phyloP scores from a whole-genome alignment of 2,797 vertebrate genomes.

The Huso huso region DNA sequence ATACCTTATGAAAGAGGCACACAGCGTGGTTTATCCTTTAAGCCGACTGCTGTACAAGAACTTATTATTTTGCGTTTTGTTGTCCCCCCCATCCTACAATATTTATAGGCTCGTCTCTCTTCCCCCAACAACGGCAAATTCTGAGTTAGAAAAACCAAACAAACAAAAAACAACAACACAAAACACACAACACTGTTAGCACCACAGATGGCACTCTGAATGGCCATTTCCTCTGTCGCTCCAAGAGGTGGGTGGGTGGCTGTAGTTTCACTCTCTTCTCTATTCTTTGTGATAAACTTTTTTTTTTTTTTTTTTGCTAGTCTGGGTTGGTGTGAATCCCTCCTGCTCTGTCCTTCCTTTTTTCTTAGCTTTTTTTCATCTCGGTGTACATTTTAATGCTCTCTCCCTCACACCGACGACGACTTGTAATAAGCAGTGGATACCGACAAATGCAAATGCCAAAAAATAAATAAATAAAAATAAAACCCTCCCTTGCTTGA shows the following conservation, averaged over 20 bases:
- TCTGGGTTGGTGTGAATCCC: conserved; percentile 21
- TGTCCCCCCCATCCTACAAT: no score
- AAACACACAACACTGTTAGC: conserved; percentile 61
- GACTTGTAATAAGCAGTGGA: neutral
- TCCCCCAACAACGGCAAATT: no score
- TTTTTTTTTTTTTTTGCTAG: conserved; percentile 33
- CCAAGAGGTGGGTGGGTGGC: neutral
- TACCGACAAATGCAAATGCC: neutral
- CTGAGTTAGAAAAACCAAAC: no score
- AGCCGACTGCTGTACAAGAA: no score
- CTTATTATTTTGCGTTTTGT: no score
- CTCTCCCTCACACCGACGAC: conserved; percentile 1
- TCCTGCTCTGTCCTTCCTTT: conserved; percentile 27
- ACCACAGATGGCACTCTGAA: conserved; percentile 74
- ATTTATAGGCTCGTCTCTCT: no score
- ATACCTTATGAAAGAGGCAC: no score
- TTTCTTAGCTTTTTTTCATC: conserved; percentile 25
- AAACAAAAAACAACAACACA: conserved; percentile 9
- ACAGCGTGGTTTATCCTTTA: no score
- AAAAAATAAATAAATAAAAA: no score
- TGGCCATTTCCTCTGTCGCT: conserved; percentile 28
- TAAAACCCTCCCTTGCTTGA: neutral
- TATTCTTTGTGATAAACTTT: conserved; percentile 65
- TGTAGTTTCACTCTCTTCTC: conserved; percentile 17
- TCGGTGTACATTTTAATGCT: conserved; percentile 20